Conservation (phyloP, 2,888 invertebrate genomes). For the Falcaria lacertinaria region DNA sequence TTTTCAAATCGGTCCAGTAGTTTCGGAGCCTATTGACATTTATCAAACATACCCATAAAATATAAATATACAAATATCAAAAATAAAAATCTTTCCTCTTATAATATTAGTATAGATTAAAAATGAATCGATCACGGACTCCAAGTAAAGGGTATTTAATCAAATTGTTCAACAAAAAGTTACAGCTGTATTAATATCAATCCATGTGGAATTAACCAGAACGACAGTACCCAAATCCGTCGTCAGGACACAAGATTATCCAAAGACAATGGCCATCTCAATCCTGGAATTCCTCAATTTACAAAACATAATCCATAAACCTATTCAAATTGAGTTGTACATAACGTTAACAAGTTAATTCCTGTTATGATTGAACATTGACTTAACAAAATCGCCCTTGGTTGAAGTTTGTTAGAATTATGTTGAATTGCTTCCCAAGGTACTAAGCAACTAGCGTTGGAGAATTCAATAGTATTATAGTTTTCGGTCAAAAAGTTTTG, state of each 20-base stretch:
- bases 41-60: too few species aligned
- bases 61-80: too few species aligned
- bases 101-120: too few species aligned
- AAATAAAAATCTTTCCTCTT: too few species aligned
- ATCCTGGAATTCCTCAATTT: neutral
- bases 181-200: too few species aligned
- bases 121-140: too few species aligned
- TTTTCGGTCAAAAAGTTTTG: neutral
- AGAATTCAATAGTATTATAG: neutral
- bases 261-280: neutral
- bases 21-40: too few species aligned
- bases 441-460: neutral
- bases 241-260: neutral
- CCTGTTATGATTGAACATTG: constrained; percentile 1
- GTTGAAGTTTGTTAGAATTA: neutral
- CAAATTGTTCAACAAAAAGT: too few species aligned
- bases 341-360: constrained; percentile 1
- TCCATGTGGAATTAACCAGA: neutral
- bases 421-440: neutral
- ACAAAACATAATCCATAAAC: neutral
- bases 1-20: too few species aligned
- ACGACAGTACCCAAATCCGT: neutral
- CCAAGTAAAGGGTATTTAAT: too few species aligned
- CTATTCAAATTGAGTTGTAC: constrained; percentile 1
- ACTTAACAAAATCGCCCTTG: constrained; percentile 3